A percentile compares a stretch with the other conserved stretches of the same genome.
phyloP scores from a whole-genome alignment of 2,113 vertebrate genomes.

The Colistium nudipinnis region DNA sequence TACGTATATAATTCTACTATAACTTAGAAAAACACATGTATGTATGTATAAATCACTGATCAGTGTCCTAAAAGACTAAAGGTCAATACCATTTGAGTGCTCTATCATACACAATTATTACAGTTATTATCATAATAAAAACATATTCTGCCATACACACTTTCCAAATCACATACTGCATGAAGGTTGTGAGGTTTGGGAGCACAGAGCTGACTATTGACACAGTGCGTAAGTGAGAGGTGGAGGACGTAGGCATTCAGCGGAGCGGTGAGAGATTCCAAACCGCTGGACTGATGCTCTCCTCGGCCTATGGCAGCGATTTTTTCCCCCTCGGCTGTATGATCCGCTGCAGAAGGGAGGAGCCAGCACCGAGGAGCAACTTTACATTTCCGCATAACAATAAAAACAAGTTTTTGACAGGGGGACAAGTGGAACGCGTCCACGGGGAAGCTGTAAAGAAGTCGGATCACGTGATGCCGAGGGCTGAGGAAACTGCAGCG shows the following conservation, averaged over 20 bases:
- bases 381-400: slow-evolving; percentile 60
- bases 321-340: background rate
- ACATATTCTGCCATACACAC: too few species aligned
- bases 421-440: background rate
- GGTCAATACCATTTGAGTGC: too few species aligned
- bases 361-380: background rate
- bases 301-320: slow-evolving; percentile 46
- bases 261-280: slow-evolving; percentile 65
- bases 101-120: too few species aligned
- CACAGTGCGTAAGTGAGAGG: background rate
- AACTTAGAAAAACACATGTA: too few species aligned
- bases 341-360: slow-evolving; percentile 40
- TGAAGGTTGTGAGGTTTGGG: too few species aligned
- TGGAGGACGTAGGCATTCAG: slow-evolving; percentile 12
- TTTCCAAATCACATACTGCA: too few species aligned
- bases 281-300: slow-evolving; percentile 38
- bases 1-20: too few species aligned
- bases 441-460: background rate
- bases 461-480: slow-evolving; percentile 68
- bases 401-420: background rate
- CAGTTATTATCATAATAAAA: too few species aligned
- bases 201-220: too few species aligned
- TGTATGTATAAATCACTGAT: too few species aligned
- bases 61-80: too few species aligned
- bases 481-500: too few species aligned